Conservation (phyloP, 2,888 invertebrate species). For the Amaurobius ferox region DNA sequence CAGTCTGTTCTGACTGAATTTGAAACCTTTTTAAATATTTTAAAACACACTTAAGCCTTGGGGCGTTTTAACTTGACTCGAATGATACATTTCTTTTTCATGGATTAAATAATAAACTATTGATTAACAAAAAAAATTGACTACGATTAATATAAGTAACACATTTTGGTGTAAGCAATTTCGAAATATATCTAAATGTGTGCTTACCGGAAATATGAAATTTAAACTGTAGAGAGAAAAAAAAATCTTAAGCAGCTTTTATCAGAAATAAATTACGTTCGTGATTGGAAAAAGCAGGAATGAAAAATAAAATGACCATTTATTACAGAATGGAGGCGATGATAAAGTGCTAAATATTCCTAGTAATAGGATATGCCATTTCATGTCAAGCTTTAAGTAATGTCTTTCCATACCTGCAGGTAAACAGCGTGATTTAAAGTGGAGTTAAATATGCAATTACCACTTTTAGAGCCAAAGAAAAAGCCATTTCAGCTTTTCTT, state of each 20-base stretch:
- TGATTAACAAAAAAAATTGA: too few relatives aligned
- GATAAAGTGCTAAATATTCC: neutral
- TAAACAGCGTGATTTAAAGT: neutral
- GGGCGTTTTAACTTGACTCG: too few relatives aligned
- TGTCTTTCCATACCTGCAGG: neutral
- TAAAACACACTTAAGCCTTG: too few relatives aligned
- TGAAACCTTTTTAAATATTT: too few relatives aligned
- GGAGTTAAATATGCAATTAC: conserved; percentile 15
- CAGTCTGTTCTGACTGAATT: too few relatives aligned
- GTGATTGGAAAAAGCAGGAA: neutral
- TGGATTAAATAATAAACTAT: too few relatives aligned
- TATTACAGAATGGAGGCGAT: neutral
- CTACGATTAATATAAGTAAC: too few relatives aligned
- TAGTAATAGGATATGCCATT: neutral
- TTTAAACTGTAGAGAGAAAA: neutral
- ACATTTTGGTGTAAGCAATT: neutral
- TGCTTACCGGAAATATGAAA: neutral
- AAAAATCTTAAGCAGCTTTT: neutral
- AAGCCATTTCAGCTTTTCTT: neutral
- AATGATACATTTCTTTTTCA: too few relatives aligned
- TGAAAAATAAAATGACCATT: neutral
- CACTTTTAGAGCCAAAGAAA: neutral
- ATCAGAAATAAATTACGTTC: neutral
- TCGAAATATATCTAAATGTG: neutral
- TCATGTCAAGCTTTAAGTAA: neutral